These are phyloP conservation scores for Drosophila emarginata DNA, from an alignment of 2,888 invertebrate species.

Conservation along the genomic window DNA sequence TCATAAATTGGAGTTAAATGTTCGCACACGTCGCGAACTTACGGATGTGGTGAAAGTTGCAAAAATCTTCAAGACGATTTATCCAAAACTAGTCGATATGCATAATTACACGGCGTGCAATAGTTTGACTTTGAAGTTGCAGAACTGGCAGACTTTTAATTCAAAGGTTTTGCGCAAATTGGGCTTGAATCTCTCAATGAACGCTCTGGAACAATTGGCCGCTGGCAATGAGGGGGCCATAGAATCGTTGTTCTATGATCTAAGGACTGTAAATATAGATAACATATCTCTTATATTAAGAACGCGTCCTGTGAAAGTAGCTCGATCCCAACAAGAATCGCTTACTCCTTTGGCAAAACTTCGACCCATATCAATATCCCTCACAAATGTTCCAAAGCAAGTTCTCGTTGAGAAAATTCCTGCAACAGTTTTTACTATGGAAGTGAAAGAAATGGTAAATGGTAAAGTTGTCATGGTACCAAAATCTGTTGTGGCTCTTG, in stretches of 20 bases:
- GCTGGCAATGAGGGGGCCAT: slow-evolving; percentile 85
- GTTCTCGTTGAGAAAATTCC: neutral
- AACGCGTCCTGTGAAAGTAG: neutral
- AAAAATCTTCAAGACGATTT: slow-evolving; percentile 87
- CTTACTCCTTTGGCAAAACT: neutral
- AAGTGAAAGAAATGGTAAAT: slow-evolving; percentile 68
- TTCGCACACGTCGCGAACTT: slow-evolving; percentile 86
- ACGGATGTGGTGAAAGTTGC: slow-evolving; percentile 88
- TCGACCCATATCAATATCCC: neutral
- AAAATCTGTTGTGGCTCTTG: slow-evolving; percentile 77
- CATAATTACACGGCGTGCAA: slow-evolving; percentile 90
- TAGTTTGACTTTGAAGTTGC: slow-evolving; percentile 87
- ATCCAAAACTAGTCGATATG: slow-evolving; percentile 89
- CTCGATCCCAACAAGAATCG: neutral
- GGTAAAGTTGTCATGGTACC: slow-evolving; percentile 72
- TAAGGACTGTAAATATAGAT: slow-evolving; percentile 55
- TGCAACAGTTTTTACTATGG: slow-evolving; percentile 62
- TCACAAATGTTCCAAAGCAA: neutral
- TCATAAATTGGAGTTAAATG: slow-evolving; percentile 76
- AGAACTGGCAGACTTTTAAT: slow-evolving; percentile 91
- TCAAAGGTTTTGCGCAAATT: slow-evolving; percentile 88
- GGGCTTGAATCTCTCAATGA: slow-evolving; percentile 83
- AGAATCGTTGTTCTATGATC: slow-evolving; percentile 84
- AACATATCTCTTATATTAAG: neutral
- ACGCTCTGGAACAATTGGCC: slow-evolving; percentile 86